phyloP scores from a whole-genome alignment of 2,888 invertebrate species.

The Pammene aurita region DNA sequence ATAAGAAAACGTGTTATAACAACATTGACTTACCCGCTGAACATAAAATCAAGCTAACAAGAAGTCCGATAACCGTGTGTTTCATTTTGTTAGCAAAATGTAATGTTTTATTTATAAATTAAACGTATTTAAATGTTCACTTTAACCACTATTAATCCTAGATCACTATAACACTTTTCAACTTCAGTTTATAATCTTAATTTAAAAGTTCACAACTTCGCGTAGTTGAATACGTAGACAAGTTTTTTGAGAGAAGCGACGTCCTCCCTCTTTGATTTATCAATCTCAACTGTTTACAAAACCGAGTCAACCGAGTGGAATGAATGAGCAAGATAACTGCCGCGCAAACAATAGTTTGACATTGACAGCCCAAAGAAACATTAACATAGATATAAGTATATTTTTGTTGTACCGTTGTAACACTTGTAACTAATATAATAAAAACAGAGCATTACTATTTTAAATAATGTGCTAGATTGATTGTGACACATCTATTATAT shows the following conservation, averaged over 20 bases:
- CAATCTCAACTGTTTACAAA: constrained; percentile 50
- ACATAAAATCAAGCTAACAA: constrained; percentile 27
- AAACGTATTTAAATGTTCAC: constrained; percentile 14
- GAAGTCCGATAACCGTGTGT: constrained; percentile 26
- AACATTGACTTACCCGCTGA: constrained; percentile 29
- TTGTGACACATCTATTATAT: too few species aligned
- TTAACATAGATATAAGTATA: too few species aligned
- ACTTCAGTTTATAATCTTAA: constrained; percentile 11
- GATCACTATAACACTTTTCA: constrained; percentile 13
- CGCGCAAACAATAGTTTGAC: constrained; percentile 30
- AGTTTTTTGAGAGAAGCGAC: constrained; percentile 46
- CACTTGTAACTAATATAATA: too few species aligned
- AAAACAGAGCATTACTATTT: background rate
- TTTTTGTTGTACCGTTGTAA: too few species aligned
- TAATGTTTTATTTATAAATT: background rate
- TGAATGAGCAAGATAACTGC: constrained; percentile 45
- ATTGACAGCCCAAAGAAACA: background rate
- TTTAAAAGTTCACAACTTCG: constrained; percentile 36
- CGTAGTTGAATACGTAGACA: constrained; percentile 56
- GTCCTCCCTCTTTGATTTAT: constrained; percentile 41
- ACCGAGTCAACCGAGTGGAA: constrained; percentile 33
- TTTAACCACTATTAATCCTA: constrained; percentile 9
- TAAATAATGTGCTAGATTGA: background rate
- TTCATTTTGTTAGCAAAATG: constrained; percentile 29
- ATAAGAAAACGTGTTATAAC: constrained; percentile 2